Evolutionary conservation across 1,140 invertebrate genomes (phyloP).

Genomic region (Pogonomyrmex californicus): DNA sequence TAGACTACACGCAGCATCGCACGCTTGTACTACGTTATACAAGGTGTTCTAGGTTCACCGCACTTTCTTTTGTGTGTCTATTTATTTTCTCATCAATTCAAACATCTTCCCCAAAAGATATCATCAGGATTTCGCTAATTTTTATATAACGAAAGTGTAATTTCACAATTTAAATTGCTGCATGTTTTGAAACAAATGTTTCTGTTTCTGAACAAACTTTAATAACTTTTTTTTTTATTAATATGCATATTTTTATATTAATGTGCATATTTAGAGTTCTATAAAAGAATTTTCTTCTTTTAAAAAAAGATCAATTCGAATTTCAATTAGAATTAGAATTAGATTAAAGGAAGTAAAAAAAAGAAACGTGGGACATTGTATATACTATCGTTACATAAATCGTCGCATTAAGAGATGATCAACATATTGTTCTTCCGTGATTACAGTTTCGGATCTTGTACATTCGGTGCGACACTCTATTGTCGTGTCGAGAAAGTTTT

Average conservation of each 20-base stretch:
- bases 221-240: background rate
- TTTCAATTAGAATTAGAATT: no score
- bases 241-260: background rate
- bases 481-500: conserved; percentile 57
- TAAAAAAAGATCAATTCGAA: background rate
- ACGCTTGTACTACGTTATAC: background rate
- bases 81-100: background rate
- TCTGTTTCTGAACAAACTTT: background rate
- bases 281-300: background rate
- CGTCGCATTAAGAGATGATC: conserved; percentile 1
- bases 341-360: background rate
- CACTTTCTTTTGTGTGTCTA: conserved; percentile 12
- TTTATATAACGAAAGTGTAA: background rate
- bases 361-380: background rate
- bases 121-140: no score
- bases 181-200: background rate
- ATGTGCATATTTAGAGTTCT: background rate
- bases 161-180: background rate
- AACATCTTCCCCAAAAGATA: background rate
- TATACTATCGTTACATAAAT: background rate
- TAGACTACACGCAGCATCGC: conserved; percentile 52
- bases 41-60: background rate
- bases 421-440: conserved; percentile 14
- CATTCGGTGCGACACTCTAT: conserved; percentile 57
- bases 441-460: conserved; percentile 25